Evolutionary conservation across 2,888 invertebrate species (phyloP), one percentile per base, ranked within the genome.

Genomic region (Myopa testacea): DNA sequence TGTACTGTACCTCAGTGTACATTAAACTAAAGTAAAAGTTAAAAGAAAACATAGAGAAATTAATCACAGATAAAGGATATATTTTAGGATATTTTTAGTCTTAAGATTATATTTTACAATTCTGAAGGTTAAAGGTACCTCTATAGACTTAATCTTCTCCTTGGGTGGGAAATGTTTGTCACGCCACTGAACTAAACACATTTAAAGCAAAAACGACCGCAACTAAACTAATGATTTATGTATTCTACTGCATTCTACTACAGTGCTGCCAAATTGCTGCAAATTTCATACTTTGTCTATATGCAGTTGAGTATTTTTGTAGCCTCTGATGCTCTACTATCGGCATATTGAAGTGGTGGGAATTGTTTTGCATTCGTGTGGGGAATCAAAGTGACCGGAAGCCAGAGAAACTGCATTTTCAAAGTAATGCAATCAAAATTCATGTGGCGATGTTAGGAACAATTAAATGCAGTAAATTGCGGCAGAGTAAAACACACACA

Each of bases 381-480:
- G 37, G 38, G 38, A 34, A 37, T 16, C 65, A 26, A 34, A 45
- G 19, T 69, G 45, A 69, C 14, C 34, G 16, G 70, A 70, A 50
- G 14, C 52, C 19, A 52, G n/a, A n/a, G 14, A 26, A 62, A 73
- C 62, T 45, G 19, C 16, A 62, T 26, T 45, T 26, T 45, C 19
- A 45, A 75, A 67, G 37, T 63, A 37, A 37, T 76, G 65, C 40
- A 71, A 76, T 76, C 69, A 60, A 60, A 75, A 26, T 19, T 2
- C 19, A 60, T 75, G 65, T 38, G 38, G 62, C 68, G 26, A 19
- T 52, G 52, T 58, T 68, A 45, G 38, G 38, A 67, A 38, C 67
- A 75, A 75, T 75, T 75, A 65, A 75, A 67, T 58, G 55, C 75
- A 68, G 55, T 67, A 68, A 75, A 75, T 67, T 67, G 55, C 55